A percentile compares a stretch with the other conserved stretches of the same genome.
Evolutionary conservation across 2,113 vertebrate species (phyloP).

Genomic region (Shinisaurus crocodilurus): DNA sequence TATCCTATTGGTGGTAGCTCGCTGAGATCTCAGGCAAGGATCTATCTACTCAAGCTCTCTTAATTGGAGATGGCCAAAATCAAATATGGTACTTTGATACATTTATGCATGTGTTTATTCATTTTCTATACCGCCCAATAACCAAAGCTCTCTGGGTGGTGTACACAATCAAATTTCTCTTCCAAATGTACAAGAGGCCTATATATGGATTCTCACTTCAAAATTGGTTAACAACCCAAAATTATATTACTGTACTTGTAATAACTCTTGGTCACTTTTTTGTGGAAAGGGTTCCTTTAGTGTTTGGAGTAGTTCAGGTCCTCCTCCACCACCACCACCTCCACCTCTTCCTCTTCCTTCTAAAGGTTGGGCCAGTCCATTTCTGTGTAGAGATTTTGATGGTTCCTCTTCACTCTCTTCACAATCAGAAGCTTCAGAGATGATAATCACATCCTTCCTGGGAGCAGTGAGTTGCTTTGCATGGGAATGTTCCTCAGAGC

Average conservation of each 20-base stretch:
- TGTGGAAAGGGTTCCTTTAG: conserved; percentile 87
- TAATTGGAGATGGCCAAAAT: background rate
- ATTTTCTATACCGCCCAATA: too few relatives aligned
- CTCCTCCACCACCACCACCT: too few relatives aligned
- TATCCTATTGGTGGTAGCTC: background rate
- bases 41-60: background rate
- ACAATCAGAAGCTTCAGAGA: conserved; percentile 75
- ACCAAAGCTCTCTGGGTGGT: too few relatives aligned
- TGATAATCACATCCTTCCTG: too few relatives aligned
- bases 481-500: too few relatives aligned
- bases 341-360: background rate
- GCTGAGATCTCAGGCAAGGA: background rate
- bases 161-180: too few relatives aligned
- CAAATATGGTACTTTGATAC: background rate
- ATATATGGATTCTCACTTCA: background rate
- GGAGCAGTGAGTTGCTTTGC: too few relatives aligned
- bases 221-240: background rate
- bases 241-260: conserved; percentile 85
- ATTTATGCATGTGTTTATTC: too few relatives aligned
- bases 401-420: conserved; percentile 65
- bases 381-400: conserved; percentile 38
- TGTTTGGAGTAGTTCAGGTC: conserved; percentile 74
- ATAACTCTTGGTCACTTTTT: conserved; percentile 76
- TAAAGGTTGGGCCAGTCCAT: conserved; percentile 31
- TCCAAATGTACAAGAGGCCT: background rate